phyloP scores from a whole-genome alignment of 2,113 vertebrate species.

The Pangasianodon gigas region DNA sequence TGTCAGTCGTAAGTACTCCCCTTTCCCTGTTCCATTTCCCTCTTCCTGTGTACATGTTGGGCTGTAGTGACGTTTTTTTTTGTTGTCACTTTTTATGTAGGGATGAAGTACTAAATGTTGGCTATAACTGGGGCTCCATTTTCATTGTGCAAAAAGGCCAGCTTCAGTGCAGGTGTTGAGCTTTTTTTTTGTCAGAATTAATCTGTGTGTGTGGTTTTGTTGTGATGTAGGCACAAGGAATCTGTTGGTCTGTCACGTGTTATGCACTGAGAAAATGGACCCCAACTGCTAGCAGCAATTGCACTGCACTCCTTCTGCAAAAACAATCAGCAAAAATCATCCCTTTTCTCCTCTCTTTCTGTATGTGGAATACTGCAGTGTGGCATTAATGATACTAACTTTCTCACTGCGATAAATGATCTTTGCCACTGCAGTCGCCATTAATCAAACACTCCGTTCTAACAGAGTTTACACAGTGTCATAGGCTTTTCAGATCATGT shows the following conservation, averaged over 20 bases:
- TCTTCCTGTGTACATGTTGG: constrained; percentile 31
- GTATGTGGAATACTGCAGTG: neutral
- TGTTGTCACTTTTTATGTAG: constrained; percentile 1
- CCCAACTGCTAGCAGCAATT: constrained; percentile 2
- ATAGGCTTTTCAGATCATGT: neutral
- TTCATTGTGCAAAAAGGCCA: constrained; percentile 35
- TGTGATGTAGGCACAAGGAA: neutral
- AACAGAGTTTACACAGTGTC: neutral
- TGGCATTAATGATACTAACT: constrained; percentile 29
- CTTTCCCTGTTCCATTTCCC: neutral
- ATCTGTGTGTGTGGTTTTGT: neutral
- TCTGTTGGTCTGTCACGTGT: neutral
- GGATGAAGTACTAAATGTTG: neutral
- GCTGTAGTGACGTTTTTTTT: neutral
- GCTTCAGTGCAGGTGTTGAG: neutral
- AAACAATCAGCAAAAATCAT: neutral
- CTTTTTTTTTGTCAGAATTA: neutral
- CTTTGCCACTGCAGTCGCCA: constrained; percentile 6
- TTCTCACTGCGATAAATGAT: constrained; percentile 7
- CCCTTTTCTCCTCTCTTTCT: constrained; percentile 13
- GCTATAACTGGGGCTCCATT: constrained; percentile 30
- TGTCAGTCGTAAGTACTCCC: constrained; percentile 95
- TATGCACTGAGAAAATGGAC: constrained; percentile 49
- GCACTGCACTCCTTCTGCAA: neutral
- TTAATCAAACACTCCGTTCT: constrained; percentile 4